Conservation (phyloP, 2,888 invertebrate species). For the Cremastobaeus sp. region DNA sequence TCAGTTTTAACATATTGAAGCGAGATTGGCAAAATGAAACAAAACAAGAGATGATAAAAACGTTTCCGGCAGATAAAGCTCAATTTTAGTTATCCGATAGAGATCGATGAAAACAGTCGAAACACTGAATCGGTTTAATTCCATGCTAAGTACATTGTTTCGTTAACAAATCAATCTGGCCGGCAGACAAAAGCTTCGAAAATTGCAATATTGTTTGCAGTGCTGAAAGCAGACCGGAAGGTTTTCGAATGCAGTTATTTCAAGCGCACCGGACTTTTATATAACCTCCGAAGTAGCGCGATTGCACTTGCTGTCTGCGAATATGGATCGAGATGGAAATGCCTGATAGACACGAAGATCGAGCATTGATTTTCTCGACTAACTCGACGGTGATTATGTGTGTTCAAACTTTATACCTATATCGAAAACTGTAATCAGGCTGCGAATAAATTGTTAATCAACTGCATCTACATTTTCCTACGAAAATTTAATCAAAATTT, state of each 20-base stretch:
- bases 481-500: too few relatives aligned
- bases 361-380: slow-evolving; percentile 26
- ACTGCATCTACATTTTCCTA: too few relatives aligned
- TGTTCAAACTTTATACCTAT: too few relatives aligned
- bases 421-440: too few relatives aligned
- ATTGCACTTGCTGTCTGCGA: slow-evolving; percentile 20
- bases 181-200: slow-evolving; percentile 11
- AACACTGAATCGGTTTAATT: slow-evolving; percentile 8
- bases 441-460: too few relatives aligned
- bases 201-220: slow-evolving; percentile 15
- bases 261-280: slow-evolving; percentile 22
- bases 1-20: too few relatives aligned
- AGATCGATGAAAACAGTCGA: slow-evolving; percentile 4
- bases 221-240: slow-evolving; percentile 6
- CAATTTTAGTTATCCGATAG: background rate
- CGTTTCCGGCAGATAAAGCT: too few relatives aligned
- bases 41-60: too few relatives aligned
- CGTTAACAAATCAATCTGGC: slow-evolving; percentile 19
- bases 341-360: slow-evolving; percentile 20
- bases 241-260: slow-evolving; percentile 33
- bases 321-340: slow-evolving; percentile 25
- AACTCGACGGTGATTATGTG: too few relatives aligned
- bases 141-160: slow-evolving; percentile 14
- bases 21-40: too few relatives aligned
- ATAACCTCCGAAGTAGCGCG: slow-evolving; percentile 17